phyloP scores from a whole-genome alignment of 1,140 invertebrate genomes.

The Lepidurus apus region DNA sequence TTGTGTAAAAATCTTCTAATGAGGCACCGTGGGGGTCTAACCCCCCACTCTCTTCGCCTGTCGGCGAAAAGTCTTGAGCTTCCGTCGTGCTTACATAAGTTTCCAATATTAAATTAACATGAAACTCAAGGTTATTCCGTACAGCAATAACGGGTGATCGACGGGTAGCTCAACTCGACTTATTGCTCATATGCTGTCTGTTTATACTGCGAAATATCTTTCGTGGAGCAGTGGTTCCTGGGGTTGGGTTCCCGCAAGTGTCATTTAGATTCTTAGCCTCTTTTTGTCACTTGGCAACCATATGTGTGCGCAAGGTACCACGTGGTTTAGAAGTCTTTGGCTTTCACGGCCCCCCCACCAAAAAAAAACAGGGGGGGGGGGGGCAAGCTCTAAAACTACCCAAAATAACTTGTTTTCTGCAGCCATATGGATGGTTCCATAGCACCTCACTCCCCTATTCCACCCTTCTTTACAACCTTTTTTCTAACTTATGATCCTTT shows the following conservation, averaged over 20 bases:
- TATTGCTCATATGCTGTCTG: too few relatives aligned
- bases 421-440: neutral
- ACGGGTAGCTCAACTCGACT: too few relatives aligned
- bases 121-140: too few relatives aligned
- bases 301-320: conserved; percentile 12
- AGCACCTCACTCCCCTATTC: neutral
- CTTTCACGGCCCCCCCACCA: too few relatives aligned
- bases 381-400: neutral
- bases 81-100: too few relatives aligned
- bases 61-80: too few relatives aligned
- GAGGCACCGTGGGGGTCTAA: too few relatives aligned
- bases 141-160: too few relatives aligned
- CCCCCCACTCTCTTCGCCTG: too few relatives aligned
- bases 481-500: neutral
- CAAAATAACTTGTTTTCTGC: conserved; percentile 2
- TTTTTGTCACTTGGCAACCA: neutral
- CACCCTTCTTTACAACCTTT: neutral
- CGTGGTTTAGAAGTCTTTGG: neutral
- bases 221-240: neutral
- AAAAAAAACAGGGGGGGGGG: neutral
- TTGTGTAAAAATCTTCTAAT: too few relatives aligned
- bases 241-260: neutral
- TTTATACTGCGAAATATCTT: too few relatives aligned
- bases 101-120: too few relatives aligned
- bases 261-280: neutral